Evolutionary conservation across 2,888 invertebrate genomes (phyloP).

Genomic region (Leptura quadrifasciata): DNA sequence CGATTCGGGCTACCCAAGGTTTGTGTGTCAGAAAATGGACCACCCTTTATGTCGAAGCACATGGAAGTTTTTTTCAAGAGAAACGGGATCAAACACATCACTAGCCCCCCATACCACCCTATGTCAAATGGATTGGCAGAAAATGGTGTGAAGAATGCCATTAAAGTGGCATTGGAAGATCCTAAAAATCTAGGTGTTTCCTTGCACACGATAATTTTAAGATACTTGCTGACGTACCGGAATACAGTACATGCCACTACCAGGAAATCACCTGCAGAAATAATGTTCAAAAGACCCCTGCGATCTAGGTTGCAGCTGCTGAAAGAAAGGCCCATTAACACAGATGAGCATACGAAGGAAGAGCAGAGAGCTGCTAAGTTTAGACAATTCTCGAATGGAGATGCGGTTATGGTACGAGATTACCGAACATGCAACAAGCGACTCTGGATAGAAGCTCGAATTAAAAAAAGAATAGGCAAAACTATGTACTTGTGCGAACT

Average conservation of each 20-base stretch:
- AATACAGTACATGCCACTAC: conserved; percentile 39
- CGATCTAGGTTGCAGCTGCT: conserved; percentile 35
- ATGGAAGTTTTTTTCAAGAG: conserved; percentile 30
- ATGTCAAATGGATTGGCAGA: conserved; percentile 43
- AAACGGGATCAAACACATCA: conserved; percentile 38
- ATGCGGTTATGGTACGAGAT: conserved; percentile 14
- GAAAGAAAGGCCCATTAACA: conserved; percentile 7
- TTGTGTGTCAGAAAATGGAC: conserved; percentile 42
- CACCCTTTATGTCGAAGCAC: conserved; percentile 33
- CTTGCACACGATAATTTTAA: conserved; percentile 29
- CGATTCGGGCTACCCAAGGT: conserved; percentile 36
- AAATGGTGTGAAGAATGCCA: conserved; percentile 34
- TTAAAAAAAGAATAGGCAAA: conserved; percentile 22
- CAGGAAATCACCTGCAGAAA: conserved; percentile 43
- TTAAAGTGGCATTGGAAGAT: conserved; percentile 41
- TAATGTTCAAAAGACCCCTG: conserved; percentile 35
- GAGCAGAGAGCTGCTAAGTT: neutral
- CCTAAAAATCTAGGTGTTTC: conserved; percentile 25
- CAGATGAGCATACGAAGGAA: neutral
- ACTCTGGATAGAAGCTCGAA: conserved; percentile 17
- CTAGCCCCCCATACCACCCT: conserved; percentile 38
- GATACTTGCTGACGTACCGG: conserved; percentile 41
- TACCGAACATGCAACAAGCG: neutral
- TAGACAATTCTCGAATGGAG: conserved; percentile 3
- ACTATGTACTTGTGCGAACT: conserved; percentile 15